Percentiles rank a stretch among this genome's conserved stretches.
These are phyloP conservation scores for Melikaiella ostensackeni DNA, from an alignment of 2,888 invertebrate genomes.

Conservation along the genomic window DNA sequence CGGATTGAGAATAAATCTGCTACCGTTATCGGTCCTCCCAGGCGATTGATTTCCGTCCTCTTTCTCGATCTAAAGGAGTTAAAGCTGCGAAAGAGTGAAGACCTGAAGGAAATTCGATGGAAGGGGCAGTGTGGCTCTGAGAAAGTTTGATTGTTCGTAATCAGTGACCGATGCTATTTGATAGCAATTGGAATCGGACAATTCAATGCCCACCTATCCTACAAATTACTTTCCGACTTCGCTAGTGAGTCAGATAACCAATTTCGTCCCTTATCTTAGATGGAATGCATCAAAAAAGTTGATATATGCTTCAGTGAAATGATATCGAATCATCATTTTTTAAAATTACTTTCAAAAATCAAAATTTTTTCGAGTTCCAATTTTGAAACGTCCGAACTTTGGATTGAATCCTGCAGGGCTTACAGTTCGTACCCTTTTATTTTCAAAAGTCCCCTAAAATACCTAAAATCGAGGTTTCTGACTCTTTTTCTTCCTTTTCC, in stretches of 20 bases:
- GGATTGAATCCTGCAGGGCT: too few relatives aligned
- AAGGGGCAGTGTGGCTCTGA: neutral
- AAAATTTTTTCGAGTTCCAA: too few relatives aligned
- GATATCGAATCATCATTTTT: too few relatives aligned
- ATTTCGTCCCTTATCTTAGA: neutral
- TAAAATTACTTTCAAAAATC: too few relatives aligned
- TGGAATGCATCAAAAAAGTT: neutral
- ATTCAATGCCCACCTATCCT: constrained; percentile 7
- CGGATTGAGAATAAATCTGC: constrained; percentile 54
- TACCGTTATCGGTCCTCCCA: constrained; percentile 53
- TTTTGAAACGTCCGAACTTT: too few relatives aligned
- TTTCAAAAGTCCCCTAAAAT: too few relatives aligned
- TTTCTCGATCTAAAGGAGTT: constrained; percentile 28
- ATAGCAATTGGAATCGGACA: constrained; percentile 18
- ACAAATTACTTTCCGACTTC: constrained; percentile 11
- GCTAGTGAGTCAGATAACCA: neutral
- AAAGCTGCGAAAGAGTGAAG: constrained; percentile 7
- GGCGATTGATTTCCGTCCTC: constrained; percentile 52
- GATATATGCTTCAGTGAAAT: neutral
- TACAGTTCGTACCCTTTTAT: too few relatives aligned
- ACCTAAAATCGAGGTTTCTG: too few relatives aligned
- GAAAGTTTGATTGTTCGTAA: constrained; percentile 38
- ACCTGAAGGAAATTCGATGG: constrained; percentile 7
- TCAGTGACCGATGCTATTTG: constrained; percentile 27
- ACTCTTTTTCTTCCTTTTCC: too few relatives aligned